These are phyloP conservation scores for Notolepis coatsorum DNA, from an alignment of 2,797 vertebrate genomes.

Conservation along the genomic window DNA sequence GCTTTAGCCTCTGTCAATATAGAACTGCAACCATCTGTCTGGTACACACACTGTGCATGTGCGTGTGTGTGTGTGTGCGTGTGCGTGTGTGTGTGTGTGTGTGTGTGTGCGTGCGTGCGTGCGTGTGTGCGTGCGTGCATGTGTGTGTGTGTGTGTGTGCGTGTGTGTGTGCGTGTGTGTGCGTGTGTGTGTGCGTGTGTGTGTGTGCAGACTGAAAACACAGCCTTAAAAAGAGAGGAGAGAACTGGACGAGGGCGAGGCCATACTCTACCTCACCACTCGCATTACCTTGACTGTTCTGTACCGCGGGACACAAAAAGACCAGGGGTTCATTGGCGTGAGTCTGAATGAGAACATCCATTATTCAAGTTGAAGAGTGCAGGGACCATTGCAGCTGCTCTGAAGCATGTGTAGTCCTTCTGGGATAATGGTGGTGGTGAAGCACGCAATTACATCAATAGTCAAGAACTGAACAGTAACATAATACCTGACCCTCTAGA, in stretches of 20 bases:
- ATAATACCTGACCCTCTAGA: too few relatives aligned
- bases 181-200: conserved; percentile 28
- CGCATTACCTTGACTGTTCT: conserved; percentile 64
- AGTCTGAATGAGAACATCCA: conserved; percentile 60
- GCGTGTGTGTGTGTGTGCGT: conserved; percentile 29
- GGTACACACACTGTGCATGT: not conserved
- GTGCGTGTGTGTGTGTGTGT: conserved; percentile 3
- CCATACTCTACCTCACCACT: conserved; percentile 32
- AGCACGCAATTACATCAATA: conserved; percentile 14
- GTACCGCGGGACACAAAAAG: conserved; percentile 50
- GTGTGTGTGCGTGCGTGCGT: not conserved
- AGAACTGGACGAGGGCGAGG: conserved; percentile 7
- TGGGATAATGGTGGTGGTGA: conserved; percentile 18
- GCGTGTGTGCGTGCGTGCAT: not conserved
- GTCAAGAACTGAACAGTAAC: conserved; percentile 1
- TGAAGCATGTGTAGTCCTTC: conserved; percentile 40
- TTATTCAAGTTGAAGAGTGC: conserved; percentile 64
- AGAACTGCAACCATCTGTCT: conserved; percentile 79
- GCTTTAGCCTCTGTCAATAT: conserved; percentile 73
- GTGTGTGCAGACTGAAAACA: conserved; percentile 17
- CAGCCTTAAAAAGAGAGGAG: conserved; percentile 33
- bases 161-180: conserved; percentile 29
- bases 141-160: conserved; percentile 21
- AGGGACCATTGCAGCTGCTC: conserved; percentile 37
- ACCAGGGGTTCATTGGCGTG: conserved; percentile 58